Conservation (phyloP, 30 jellyfish, hydroid and myxozoan species). For the Cassiopea andromeda region DNA sequence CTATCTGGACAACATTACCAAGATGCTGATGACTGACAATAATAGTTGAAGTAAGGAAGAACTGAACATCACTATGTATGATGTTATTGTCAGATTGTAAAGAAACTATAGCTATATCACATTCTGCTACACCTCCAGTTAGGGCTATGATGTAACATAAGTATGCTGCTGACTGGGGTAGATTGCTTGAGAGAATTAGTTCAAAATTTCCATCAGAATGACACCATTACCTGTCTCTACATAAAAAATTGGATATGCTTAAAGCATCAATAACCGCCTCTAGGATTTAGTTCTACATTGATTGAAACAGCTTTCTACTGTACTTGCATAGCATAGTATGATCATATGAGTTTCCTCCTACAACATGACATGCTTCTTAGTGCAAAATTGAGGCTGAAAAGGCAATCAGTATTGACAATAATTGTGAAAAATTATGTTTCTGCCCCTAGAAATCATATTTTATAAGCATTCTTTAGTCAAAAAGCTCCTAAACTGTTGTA, state of each 20-base stretch:
- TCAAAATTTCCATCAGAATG: neutral
- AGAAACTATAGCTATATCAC: neutral
- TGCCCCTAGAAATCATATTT: neutral
- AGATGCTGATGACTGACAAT: constrained; percentile 25
- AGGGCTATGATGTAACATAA: neutral
- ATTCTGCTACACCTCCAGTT: neutral
- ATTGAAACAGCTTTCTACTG: neutral
- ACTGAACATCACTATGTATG: neutral
- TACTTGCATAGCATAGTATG: neutral
- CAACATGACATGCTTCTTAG: neutral
- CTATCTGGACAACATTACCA: constrained; percentile 58
- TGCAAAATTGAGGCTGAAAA: neutral
- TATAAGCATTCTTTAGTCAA: neutral
- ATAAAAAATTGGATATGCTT: neutral
- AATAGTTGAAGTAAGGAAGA: constrained; percentile 5
- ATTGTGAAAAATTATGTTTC: neutral
- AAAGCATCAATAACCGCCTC: neutral
- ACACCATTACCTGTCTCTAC: neutral
- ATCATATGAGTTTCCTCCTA: neutral
- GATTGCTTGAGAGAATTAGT: neutral
- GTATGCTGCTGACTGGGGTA: neutral
- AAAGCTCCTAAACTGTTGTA: neutral
- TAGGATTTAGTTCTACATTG: neutral
- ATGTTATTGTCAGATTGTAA: neutral
- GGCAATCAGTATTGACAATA: neutral